phyloP scores from a whole-genome alignment of 35 echinoderm and acorn worm species.

The Holothuria glaberrima region DNA sequence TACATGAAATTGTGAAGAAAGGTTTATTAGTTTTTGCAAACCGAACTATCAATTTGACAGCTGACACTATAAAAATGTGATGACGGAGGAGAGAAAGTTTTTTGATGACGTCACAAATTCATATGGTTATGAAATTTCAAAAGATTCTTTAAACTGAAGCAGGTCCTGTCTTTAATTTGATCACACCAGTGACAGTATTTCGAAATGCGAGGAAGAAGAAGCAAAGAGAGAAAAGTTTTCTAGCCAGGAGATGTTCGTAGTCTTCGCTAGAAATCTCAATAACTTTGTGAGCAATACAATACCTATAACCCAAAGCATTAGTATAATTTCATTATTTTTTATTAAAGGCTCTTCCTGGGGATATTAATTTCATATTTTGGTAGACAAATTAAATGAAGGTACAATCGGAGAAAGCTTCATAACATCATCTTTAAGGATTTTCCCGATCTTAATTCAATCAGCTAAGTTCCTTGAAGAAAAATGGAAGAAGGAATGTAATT shows the following conservation, averaged over 20 bases:
- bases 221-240: no score
- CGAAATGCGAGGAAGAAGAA: no score
- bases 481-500: conserved; percentile 21
- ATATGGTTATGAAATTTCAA: no score
- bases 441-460: conserved; percentile 57
- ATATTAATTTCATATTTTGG: conserved; percentile 64
- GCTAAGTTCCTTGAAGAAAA: conserved; percentile 35
- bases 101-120: no score
- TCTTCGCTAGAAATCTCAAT: conserved; percentile 17
- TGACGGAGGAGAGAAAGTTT: no score
- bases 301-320: conserved; percentile 40
- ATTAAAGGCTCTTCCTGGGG: conserved; percentile 48
- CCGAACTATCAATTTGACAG: no score
- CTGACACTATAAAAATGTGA: no score
- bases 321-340: conserved; percentile 46
- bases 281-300: conserved; percentile 58
- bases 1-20: no score
- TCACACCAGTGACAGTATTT: no score
- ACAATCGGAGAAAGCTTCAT: conserved; percentile 45
- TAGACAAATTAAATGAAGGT: conserved; percentile 62
- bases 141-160: no score
- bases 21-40: no score
- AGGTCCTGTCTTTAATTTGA: no score
- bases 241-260: not conserved
- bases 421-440: conserved; percentile 54